A percentile compares a stretch with the other conserved stretches of the same genome.
Evolutionary conservation across 1,140 invertebrate species (phyloP).

Genomic region (Galleria mellonella): DNA sequence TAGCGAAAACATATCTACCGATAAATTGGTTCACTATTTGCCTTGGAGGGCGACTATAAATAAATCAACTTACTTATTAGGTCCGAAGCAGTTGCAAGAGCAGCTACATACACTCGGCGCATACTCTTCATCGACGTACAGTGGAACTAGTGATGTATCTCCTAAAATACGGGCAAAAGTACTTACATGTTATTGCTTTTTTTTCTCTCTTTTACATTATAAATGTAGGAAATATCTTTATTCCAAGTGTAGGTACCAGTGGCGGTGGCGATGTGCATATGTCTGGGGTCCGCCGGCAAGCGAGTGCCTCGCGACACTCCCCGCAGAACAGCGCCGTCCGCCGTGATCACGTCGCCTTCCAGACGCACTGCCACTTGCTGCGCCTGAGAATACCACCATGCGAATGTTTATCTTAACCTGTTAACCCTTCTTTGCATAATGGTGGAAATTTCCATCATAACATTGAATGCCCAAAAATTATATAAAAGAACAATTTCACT

Average conservation of each 20-base stretch:
- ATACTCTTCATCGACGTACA: constrained; percentile 61
- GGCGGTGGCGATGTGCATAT: constrained; percentile 41
- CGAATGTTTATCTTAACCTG: too few relatives aligned
- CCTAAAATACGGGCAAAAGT: constrained; percentile 23
- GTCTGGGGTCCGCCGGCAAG: constrained; percentile 50
- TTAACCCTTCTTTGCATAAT: too few relatives aligned
- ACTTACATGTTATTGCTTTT: background rate
- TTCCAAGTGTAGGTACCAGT: background rate
- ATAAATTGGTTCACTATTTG: too few relatives aligned
- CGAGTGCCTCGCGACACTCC: constrained; percentile 73
- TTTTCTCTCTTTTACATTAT: too few relatives aligned
- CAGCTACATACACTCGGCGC: constrained; percentile 65
- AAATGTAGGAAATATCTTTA: too few relatives aligned
- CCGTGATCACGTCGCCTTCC: constrained; percentile 96
- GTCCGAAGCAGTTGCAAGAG: constrained; percentile 66
- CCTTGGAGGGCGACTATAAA: too few relatives aligned
- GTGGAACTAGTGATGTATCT: constrained; percentile 45
- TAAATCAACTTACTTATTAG: constrained; percentile 55
- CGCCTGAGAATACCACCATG: constrained; percentile 74
- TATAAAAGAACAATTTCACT: too few relatives aligned
- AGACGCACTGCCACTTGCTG: constrained; percentile 90
- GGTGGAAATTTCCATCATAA: too few relatives aligned
- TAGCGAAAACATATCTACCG: too few relatives aligned
- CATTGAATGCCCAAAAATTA: too few relatives aligned
- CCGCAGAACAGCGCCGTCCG: constrained; percentile 87